Percentiles rank a stretch among this genome's conserved stretches.
These are phyloP conservation scores for Chrysolina americana DNA, from an alignment of 2,888 invertebrate genomes.

Conservation along the genomic window DNA sequence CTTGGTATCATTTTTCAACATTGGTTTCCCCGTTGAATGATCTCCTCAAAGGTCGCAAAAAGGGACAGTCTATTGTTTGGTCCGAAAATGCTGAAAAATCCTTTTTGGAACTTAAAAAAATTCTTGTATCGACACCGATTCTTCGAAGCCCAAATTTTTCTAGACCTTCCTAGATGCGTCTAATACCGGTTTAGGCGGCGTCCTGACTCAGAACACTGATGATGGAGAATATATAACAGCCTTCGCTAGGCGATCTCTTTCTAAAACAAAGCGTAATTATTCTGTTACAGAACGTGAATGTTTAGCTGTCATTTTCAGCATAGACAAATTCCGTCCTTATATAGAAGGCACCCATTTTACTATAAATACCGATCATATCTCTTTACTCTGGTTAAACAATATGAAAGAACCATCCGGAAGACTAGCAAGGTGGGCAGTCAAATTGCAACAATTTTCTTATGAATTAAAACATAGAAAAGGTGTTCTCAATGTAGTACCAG, in stretches of 20 bases:
- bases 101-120: too few relatives aligned
- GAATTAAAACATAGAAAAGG: background rate
- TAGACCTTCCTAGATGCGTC: conserved; percentile 49
- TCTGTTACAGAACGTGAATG: conserved; percentile 44
- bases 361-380: background rate
- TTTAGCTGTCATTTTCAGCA: conserved; percentile 36
- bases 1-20: conserved; percentile 42
- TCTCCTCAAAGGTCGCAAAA: conserved; percentile 33
- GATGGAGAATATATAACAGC: background rate
- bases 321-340: conserved; percentile 8
- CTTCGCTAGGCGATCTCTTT: background rate
- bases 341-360: background rate
- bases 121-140: conserved; percentile 25
- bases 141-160: background rate
- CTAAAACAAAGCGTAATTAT: conserved; percentile 27
- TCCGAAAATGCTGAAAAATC: conserved; percentile 48
- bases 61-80: conserved; percentile 47
- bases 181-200: conserved; percentile 53
- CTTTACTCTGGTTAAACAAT: conserved; percentile 37
- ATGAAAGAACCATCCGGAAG: background rate
- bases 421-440: too few relatives aligned
- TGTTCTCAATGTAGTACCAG: background rate
- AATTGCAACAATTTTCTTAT: background rate
- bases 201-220: conserved; percentile 48
- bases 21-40: conserved; percentile 33